phyloP scores from a whole-genome alignment of 1,140 invertebrate genomes.

The Diuraphis noxia region DNA sequence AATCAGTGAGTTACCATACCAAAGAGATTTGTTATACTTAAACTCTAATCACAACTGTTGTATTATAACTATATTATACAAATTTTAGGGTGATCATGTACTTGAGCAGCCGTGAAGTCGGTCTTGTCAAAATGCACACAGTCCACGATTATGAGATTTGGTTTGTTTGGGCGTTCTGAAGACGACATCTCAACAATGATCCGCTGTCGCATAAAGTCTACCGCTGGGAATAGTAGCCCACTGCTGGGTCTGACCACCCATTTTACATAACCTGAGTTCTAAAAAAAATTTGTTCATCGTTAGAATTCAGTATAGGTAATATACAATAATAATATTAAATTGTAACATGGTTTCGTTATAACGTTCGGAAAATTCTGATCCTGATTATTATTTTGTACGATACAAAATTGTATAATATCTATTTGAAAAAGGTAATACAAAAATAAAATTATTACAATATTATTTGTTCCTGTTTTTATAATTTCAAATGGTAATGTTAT shows the following conservation, averaged over 20 bases:
- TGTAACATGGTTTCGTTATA: not conserved
- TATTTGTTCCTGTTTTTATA: not conserved
- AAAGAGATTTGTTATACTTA: not conserved
- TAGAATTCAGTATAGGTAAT: not conserved
- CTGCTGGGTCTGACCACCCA: slow-evolving; percentile 66
- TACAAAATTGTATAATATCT: not conserved
- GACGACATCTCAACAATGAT: slow-evolving; percentile 52
- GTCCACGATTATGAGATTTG: slow-evolving; percentile 61
- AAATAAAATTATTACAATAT: not conserved
- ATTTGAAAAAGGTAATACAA: no score
- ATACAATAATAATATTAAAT: not conserved
- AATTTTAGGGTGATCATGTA: not conserved
- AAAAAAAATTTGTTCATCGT: not conserved
- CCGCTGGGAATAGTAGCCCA: slow-evolving; percentile 69
- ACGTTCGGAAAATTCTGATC: not conserved
- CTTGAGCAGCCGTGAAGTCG: slow-evolving; percentile 65
- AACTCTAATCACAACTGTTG: not conserved
- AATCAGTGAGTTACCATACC: not conserved
- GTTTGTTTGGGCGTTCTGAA: not conserved
- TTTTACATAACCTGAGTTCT: slow-evolving; percentile 56
- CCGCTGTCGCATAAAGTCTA: slow-evolving; percentile 67
- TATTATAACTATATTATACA: not conserved
- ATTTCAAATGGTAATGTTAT: no score
- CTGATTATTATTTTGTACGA: not conserved
- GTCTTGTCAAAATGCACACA: slow-evolving; percentile 63